Conservation (phyloP, 2,113 vertebrate genomes). For the Antidorcas marsupialis region DNA sequence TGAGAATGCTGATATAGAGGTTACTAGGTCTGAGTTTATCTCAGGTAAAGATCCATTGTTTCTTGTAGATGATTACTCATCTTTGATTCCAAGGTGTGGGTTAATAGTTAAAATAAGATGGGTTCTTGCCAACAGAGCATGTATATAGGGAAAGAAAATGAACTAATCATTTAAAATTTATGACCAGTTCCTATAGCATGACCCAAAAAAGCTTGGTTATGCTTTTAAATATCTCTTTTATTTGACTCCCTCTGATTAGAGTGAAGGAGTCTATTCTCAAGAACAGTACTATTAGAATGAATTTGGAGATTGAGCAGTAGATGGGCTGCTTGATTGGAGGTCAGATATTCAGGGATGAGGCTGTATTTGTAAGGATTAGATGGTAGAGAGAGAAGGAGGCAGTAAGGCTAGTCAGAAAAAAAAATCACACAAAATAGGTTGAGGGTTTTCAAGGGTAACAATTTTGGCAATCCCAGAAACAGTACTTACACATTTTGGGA, state of each 20-base stretch:
- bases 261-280: neutral
- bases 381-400: neutral
- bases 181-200: neutral
- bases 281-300: neutral
- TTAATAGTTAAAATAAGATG: neutral
- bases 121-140: neutral
- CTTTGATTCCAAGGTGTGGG: neutral
- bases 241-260: neutral
- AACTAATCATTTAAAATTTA: neutral
- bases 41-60: neutral
- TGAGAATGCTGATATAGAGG: neutral
- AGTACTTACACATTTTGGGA: neutral
- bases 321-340: neutral
- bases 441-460: neutral
- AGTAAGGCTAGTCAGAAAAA: neutral
- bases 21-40: neutral
- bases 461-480: neutral
- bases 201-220: neutral
- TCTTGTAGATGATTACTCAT: neutral
- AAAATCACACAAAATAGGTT: neutral
- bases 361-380: conserved; percentile 5
- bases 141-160: neutral
- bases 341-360: neutral
- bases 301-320: neutral
- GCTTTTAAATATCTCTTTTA: neutral